phyloP scores from a whole-genome alignment of 1,140 invertebrate genomes.

The Tribolium madens region DNA sequence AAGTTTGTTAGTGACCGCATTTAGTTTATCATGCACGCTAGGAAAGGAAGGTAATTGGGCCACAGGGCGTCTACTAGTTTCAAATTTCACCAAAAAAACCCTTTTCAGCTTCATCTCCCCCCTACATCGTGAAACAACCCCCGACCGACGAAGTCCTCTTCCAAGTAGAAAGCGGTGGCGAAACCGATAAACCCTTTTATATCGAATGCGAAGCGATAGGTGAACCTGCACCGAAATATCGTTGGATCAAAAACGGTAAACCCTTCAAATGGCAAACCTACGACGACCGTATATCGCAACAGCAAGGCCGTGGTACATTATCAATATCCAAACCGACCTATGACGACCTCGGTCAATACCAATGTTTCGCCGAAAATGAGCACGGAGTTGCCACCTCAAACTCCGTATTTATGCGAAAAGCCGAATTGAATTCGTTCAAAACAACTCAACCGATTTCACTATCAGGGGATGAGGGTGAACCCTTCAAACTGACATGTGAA shows the following conservation, averaged over 20 bases:
- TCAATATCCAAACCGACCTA: conserved; percentile 89
- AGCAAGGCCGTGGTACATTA: conserved; percentile 90
- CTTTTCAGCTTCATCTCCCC: conserved; percentile 84
- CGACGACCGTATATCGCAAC: conserved; percentile 93
- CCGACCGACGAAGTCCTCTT: conserved; percentile 90
- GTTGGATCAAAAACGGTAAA: conserved; percentile 97
- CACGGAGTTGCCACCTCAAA: conserved; percentile 95
- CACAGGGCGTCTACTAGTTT: neutral
- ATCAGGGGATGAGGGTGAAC: conserved; percentile 85
- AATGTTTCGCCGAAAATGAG: conserved; percentile 96
- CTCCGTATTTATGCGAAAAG: conserved; percentile 94
- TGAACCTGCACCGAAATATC: conserved; percentile 82
- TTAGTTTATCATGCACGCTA: conserved; percentile 36
- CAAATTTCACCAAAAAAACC: neutral
- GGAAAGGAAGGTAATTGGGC: conserved; percentile 43
- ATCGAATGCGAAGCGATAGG: conserved; percentile 96
- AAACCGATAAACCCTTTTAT: conserved; percentile 93
- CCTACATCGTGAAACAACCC: conserved; percentile 88
- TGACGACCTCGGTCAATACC: conserved; percentile 96
- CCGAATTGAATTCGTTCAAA: conserved; percentile 93
- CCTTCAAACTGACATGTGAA: conserved; percentile 87
- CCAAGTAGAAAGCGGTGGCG: conserved; percentile 84
- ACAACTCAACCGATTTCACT: conserved; percentile 73
- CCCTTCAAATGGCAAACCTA: conserved; percentile 91
- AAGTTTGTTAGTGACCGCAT: conserved; percentile 20